Base-by-base conservation (phyloP, 2,888 invertebrate genomes). In the Oeneis ivallda region DNA sequence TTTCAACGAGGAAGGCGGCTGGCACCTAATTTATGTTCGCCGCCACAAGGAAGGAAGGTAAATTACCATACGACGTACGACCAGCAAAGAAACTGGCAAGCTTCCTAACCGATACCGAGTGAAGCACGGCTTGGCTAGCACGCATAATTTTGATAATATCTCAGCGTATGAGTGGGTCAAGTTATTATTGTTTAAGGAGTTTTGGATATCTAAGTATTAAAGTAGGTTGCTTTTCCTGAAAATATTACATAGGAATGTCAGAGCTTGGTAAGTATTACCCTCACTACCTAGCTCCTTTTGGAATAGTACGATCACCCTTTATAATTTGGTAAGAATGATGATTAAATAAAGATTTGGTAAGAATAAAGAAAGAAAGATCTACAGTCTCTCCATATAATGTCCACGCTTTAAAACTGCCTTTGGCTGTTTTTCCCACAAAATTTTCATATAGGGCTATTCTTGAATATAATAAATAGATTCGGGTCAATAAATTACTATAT, bases 61-160 rank as follows among this genome's bases (percentile, higher is more conserved):
- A 82, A 90, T 91, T 91, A 89, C 85, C 91, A 91, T 90, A 90
- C 85, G 83, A 87, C 87, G 81, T 83, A 83, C 72, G 70, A 77
- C 76, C 81, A 80, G 82, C 84, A 87, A 87, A 87, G 84, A 86
- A 86, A 83, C 82, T 77, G 79, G 81, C 78, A 80, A 81, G 76
- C 69, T 72, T 73, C 73, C 73, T 65, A 69, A 65, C 68, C 69
- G 72, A 71, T 74, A 74, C 70, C 67, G 70, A 63, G 70, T 77
- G 75, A 75, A 65, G 71, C 64, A 74, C 74, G 70, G 71, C 66
- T 59, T 39, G 49, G 45, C 53, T 65, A 34, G 59, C 62, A 67
- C 70, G 68, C 71, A 67, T 69, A 68, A 70, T 72, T 66, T 75
- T 80, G 83, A 83, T 80, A 77, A 75, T 72, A 76, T 71, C 71